These are phyloP conservation scores for Lepidochitona cinerea DNA, from an alignment of 2,888 invertebrate genomes.

Conservation along the genomic window DNA sequence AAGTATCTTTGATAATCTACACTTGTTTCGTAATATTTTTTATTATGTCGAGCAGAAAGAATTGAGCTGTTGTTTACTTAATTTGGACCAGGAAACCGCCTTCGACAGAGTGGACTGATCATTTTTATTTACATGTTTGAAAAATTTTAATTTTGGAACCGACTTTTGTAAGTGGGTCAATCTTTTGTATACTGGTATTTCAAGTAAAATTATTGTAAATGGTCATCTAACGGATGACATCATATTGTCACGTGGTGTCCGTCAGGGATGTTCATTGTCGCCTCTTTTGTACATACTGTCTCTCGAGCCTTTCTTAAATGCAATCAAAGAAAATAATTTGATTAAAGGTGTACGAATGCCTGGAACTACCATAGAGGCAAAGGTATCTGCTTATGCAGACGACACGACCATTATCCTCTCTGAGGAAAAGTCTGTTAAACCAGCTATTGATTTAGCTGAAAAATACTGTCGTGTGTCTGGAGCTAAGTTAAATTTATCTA, in stretches of 20 bases:
- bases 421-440: slow-evolving; percentile 4
- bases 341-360: slow-evolving; percentile 22
- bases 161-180: not conserved
- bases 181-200: slow-evolving; percentile 26
- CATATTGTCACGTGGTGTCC: slow-evolving; percentile 3
- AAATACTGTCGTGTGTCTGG: slow-evolving; percentile 19
- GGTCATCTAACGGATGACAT: not conserved
- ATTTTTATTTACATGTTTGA: slow-evolving; percentile 32
- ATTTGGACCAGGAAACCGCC: slow-evolving; percentile 42
- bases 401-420: slow-evolving; percentile 12
- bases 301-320: not conserved
- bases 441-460: not conserved
- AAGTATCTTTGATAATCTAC: slow-evolving; percentile 37
- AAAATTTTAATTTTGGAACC: slow-evolving; percentile 25
- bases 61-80: slow-evolving; percentile 25
- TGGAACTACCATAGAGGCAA: not conserved
- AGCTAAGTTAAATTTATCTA: slow-evolving; percentile 27
- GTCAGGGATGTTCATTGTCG: slow-evolving; percentile 3
- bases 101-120: slow-evolving; percentile 37
- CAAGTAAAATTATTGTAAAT: not conserved
- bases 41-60: slow-evolving; percentile 37
- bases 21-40: slow-evolving; percentile 30
- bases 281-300: not conserved
- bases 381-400: slow-evolving; percentile 17
- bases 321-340: not conserved